Percentiles rank a stretch among this genome's conserved stretches.
phyloP scores from a whole-genome alignment of 2,888 invertebrate species.

The Campaea margaritaria region DNA sequence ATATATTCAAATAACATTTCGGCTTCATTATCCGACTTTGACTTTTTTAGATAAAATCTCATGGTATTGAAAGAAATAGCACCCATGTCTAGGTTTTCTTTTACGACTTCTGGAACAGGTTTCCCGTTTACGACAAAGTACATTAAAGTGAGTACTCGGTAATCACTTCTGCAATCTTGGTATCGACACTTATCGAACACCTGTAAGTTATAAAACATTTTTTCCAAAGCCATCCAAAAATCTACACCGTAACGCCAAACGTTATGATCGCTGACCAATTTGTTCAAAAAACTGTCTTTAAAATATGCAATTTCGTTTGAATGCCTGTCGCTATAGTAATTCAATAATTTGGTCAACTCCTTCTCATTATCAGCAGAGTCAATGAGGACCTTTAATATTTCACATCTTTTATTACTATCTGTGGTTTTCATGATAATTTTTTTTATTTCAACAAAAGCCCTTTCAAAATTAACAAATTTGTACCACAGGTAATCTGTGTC shows the following conservation, averaged over 20 bases:
- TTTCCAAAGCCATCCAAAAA: slow-evolving; percentile 62
- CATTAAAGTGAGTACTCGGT: slow-evolving; percentile 48
- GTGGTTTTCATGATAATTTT: slow-evolving; percentile 49
- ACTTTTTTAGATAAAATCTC: slow-evolving; percentile 28
- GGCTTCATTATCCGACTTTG: slow-evolving; percentile 38
- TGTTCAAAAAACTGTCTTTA: slow-evolving; percentile 55
- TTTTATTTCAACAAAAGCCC: slow-evolving; percentile 57
- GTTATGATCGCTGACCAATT: slow-evolving; percentile 49
- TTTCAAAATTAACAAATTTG: slow-evolving; percentile 58
- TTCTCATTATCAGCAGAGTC: slow-evolving; percentile 52
- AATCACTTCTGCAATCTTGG: slow-evolving; percentile 33
- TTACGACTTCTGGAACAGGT: slow-evolving; percentile 48
- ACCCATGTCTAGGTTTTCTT: slow-evolving; percentile 35
- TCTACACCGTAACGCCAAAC: slow-evolving; percentile 55
- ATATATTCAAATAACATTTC: slow-evolving; percentile 47
- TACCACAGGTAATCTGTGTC: slow-evolving; percentile 61
- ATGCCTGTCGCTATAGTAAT: slow-evolving; percentile 64
- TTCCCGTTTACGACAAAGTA: slow-evolving; percentile 56
- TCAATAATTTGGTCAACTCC: slow-evolving; percentile 54
- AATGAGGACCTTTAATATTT: slow-evolving; percentile 53
- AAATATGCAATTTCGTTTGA: slow-evolving; percentile 53
- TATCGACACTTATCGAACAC: slow-evolving; percentile 45
- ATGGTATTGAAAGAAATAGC: slow-evolving; percentile 30
- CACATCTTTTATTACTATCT: slow-evolving; percentile 47
- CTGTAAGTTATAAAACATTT: slow-evolving; percentile 57